Evolutionary conservation across 2,888 invertebrate species (phyloP), one percentile per base, ranked within the genome.

Genomic region (Temnothorax rugatulus): DNA sequence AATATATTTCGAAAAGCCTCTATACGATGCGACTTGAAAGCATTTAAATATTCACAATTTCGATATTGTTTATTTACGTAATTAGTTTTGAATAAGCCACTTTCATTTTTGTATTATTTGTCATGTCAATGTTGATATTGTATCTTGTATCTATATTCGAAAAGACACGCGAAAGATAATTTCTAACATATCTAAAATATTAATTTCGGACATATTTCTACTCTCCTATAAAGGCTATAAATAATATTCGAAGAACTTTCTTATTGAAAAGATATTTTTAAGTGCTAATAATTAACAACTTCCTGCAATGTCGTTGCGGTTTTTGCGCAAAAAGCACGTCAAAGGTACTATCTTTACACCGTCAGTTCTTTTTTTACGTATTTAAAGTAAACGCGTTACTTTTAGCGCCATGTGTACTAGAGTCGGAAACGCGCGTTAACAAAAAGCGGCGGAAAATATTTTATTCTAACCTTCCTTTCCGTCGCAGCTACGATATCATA

Each of bases 401-500:
- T 52, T 59, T 38, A n/a, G 29, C n/a, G 29, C 1, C 13, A 15
- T 15, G 4, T 61, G n/a, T 4, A 15, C 5, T 29, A 4, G 25
- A 41, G n/a, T 47, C 13, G 15, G 18, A 61, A 47, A 63, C 2
- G 9, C 4, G 9, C 61, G 21, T 63, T 11, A 59, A 74, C 29
- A 29, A 44, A 29, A 61, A 11, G 21, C 21, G 11, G n/a, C 47
- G 15, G 1, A 44, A n/a, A 29, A 18, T 29, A 29, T 29, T 29
- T n/a, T 44, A 59, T 13, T 41, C 5, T 41, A 59, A 13, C 44
- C 15, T 47, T 50, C 29, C 15, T 63, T 50, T 34, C 34, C 21
- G n/a, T n/a, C 9, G n/a, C 52, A n/a, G 9, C 52, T 44, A 13
- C 61, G 21, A 61, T 50, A 75, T 75, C 21, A 75, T 34, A 50